Base-by-base conservation (phyloP, 2,888 invertebrate genomes). In the Dysmachus trigonus region DNA sequence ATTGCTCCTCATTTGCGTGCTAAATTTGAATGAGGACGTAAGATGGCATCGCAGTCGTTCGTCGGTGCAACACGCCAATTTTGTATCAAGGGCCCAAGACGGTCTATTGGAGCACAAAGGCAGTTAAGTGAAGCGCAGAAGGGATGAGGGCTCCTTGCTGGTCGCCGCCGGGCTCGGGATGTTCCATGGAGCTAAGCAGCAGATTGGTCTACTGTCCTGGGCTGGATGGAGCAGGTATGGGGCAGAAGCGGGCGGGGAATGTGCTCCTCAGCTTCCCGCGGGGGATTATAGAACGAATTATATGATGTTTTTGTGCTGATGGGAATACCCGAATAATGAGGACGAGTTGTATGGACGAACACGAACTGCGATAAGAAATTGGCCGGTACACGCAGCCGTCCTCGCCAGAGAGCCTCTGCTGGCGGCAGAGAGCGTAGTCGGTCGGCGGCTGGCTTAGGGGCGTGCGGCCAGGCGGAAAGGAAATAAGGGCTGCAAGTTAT, bases 241-340 rank as follows among this genome's bases (percentile, higher is more conserved):
- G 53, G 22, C 47, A 47, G 15, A 47, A 22, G 22, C 7, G 18
- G 18, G 18, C 53, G 53, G n/a, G 7, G 22, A 22, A 22, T 7
- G 38, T 2, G 2, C 53, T 53, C 8, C 51, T 15, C 41, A 15
- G 13, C 13, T 38, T 2, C 38, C 38, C 13, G 38, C 27, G 51
- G 47, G 30, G 79, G 79, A 51, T 47, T 47, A 79, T 79, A 79
- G 79, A 79, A 79, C 79, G 79, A 79, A 41, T 79, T 79, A 47
- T 79, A 51, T 47, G 30, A 31, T 73, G 73, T 73, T 73, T 35
- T 73, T 73, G 73, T 73, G 35, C 73, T 73, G 73, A 35, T 73
- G 79, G 79, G 47, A 79, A 79, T 79, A 51, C 79, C 79, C 15
- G 79, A 47, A 79, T 79, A 79, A 79, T 79, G 51, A 79, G 79